Evolutionary conservation across 2,888 invertebrate species (phyloP), one percentile per base, ranked within the genome.

Genomic region (Blastobasis adustella): DNA sequence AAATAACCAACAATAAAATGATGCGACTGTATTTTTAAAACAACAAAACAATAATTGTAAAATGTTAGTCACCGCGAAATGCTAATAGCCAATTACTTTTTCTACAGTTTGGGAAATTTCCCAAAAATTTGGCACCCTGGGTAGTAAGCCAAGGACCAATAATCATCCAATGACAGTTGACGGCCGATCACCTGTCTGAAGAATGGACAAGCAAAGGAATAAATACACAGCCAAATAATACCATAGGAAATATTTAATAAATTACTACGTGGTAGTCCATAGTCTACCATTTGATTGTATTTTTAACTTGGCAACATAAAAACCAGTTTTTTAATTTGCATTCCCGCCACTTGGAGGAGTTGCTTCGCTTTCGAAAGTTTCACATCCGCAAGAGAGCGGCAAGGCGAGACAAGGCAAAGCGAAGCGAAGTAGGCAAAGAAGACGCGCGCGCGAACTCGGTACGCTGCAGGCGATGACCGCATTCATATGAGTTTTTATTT

Each of bases 301-400:
- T 40, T 40, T 42, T 42, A 42, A 43, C 41, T 57, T 79, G 79
- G 81, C 63, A 79, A 64, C 67, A 66, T 66, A 65, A 64, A 69
- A 82, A 85, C 77, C 67, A 63, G 73, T 75, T 86, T 79, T 78
- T 72, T 85, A 82, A 79, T 84, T 82, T 73, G 69, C 83, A 87
- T 88, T 86, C 85, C 81, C 76, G 79, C 85, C 87, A 79, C 87
- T 84, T 83, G 88, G 83, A 62, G 82, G 84, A 73, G 83, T 78
- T 69, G 63, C 63, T 73, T 79, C 76, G 82, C 83, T 88, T 88
- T 88, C 86, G 87, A 88, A 88, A 88, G 88, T 88, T 88, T 87
- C 81, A 86, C 85, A 87, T 88, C 88, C 87, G 86, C 79, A 86
- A 87, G 87, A 84, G 87, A 86, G 86, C 82, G 87, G 86, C 78